Evolutionary conservation across 2,113 vertebrate genomes (phyloP).

Genomic region (Dromiciops gliroides): DNA sequence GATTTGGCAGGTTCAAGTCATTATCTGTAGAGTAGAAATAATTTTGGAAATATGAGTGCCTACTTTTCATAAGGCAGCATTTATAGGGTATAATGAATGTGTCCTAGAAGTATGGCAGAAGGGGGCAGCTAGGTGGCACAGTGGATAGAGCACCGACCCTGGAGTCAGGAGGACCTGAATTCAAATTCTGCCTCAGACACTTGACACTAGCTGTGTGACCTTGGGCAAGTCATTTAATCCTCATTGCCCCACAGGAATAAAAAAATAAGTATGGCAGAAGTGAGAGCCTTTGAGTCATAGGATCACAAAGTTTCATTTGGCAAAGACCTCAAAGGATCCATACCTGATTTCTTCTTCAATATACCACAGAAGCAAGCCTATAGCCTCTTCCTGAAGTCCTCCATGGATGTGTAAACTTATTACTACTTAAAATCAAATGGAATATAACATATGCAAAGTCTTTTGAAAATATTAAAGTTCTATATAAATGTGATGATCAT

Average conservation of each 20-base stretch:
- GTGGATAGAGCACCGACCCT: no score
- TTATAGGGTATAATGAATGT: not conserved
- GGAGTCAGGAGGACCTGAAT: no score
- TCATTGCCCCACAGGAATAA: no score
- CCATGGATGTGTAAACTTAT: not conserved
- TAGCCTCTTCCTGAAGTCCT: not conserved
- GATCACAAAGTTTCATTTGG: not conserved
- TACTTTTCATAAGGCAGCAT: not conserved
- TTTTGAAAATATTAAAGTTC: not conserved
- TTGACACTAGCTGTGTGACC: no score
- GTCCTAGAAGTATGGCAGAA: not conserved
- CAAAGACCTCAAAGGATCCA: not conserved
- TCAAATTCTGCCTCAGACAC: no score
- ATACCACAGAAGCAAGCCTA: not conserved
- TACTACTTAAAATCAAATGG: not conserved
- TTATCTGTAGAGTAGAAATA: not conserved
- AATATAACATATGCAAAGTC: not conserved
- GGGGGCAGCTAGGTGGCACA: no score
- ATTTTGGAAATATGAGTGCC: not conserved
- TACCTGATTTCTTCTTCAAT: not conserved
- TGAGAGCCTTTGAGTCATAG: not conserved
- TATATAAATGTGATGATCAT: not conserved
- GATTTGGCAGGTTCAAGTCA: not conserved
- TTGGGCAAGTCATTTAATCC: no score
- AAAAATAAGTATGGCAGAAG: not conserved